phyloP scores from a whole-genome alignment of 2,797 vertebrate genomes.

The Alca torda region DNA sequence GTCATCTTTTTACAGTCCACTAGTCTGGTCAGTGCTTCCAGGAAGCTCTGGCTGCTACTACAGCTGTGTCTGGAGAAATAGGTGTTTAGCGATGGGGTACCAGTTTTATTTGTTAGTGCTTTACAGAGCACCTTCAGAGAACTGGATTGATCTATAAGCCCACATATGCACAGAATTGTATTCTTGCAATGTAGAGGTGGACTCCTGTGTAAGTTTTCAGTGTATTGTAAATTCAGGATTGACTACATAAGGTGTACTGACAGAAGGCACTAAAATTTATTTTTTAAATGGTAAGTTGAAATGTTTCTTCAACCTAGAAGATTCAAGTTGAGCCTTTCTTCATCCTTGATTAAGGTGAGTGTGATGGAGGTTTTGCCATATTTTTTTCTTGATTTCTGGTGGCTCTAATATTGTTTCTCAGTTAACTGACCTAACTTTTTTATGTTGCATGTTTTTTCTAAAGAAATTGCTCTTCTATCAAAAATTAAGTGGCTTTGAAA shows the following conservation, averaged over 20 bases:
- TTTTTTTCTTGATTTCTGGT: neutral
- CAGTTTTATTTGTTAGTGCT: neutral
- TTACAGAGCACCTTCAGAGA: neutral
- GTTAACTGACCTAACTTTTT: constrained; percentile 42
- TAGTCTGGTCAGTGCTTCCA: neutral
- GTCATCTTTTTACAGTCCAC: neutral
- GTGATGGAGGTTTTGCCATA: neutral
- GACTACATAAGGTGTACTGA: neutral
- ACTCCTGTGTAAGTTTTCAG: neutral
- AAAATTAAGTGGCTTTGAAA: neutral
- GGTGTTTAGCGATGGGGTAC: neutral
- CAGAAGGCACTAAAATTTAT: neutral
- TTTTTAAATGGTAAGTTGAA: constrained; percentile 51
- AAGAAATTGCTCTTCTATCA: neutral
- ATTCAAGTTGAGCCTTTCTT: constrained; percentile 34
- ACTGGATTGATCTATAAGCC: neutral
- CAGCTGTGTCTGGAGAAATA: neutral
- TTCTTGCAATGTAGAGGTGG: neutral
- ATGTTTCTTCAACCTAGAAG: constrained; percentile 52
- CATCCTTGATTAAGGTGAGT: constrained; percentile 16
- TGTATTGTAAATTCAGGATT: neutral
- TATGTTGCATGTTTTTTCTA: constrained; percentile 24
- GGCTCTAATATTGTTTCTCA: constrained; percentile 9
- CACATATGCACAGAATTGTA: neutral
- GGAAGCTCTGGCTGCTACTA: neutral